Evolutionary conservation across 2,113 vertebrate genomes (phyloP).

Genomic region (Stegastes partitus): DNA sequence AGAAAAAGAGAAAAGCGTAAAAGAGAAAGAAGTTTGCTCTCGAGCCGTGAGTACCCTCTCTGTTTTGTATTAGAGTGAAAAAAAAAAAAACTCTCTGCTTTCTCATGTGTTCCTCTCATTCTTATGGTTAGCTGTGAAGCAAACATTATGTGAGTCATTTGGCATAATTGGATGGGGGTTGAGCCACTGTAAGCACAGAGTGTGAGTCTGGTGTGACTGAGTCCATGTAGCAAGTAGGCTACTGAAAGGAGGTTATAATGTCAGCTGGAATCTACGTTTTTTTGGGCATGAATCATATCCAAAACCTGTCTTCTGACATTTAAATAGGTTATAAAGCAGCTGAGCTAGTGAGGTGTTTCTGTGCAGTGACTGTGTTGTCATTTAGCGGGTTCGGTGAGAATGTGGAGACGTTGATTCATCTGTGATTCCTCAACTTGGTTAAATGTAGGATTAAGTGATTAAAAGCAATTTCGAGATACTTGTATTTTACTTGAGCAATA

Average conservation of each 20-base stretch:
- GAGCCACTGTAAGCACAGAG: slow-evolving; percentile 58
- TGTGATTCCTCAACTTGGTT: slow-evolving; percentile 7
- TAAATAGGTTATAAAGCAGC: slow-evolving; percentile 10
- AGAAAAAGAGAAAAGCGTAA: slow-evolving; percentile 46
- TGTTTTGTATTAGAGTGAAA: neutral
- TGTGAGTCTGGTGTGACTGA: slow-evolving; percentile 23
- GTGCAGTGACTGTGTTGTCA: neutral
- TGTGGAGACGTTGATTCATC: slow-evolving; percentile 21
- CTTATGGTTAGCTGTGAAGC: slow-evolving; percentile 42
- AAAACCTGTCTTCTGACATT: slow-evolving; percentile 9
- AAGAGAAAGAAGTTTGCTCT: slow-evolving; percentile 48
- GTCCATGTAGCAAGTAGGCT: slow-evolving; percentile 15
- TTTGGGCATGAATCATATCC: slow-evolving; percentile 22
- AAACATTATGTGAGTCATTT: slow-evolving; percentile 66
- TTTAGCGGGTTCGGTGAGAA: slow-evolving; percentile 5
- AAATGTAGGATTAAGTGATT: slow-evolving; percentile 4
- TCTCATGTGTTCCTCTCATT: slow-evolving; percentile 31
- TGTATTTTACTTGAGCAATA: neutral
- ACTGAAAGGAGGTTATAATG: slow-evolving; percentile 21
- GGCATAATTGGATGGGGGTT: slow-evolving; percentile 58
- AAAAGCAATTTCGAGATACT: neutral
- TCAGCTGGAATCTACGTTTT: slow-evolving; percentile 18
- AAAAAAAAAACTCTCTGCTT: slow-evolving; percentile 14
- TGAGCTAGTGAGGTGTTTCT: slow-evolving; percentile 22
- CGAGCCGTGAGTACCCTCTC: slow-evolving; percentile 72